Evolutionary conservation across 2,113 vertebrate species (phyloP), one percentile per base, ranked within the genome.

Genomic region (Myotis yumanensis): DNA sequence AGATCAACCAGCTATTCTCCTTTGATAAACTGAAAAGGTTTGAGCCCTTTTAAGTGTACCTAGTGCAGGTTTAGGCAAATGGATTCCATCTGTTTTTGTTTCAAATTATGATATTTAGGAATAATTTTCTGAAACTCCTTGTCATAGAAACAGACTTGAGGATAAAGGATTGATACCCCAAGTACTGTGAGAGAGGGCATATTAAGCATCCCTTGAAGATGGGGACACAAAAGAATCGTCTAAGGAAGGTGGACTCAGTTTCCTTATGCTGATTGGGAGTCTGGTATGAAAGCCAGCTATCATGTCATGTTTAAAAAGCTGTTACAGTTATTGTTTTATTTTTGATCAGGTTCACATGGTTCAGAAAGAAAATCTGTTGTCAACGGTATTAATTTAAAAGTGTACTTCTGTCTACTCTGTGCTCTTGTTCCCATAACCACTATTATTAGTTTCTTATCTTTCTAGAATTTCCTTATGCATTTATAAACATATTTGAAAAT

Each of bases 391-490:
- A 40, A 59, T 86, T 93, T 86, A 75, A 9, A 88, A 72, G 86
- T 48, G 28, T 23, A 17, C 54, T 43, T 46, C 51, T 64, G 3
- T 68, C 28, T 3, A 43, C 9, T 86, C 23, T 80, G 62, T 93
- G 64, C 17, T 9, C 71, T 37, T 12, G 1, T 64, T 30, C 48
- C 28, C 35, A 30, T 11, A 62, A 7, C 52, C 35, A 28, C 18
- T 54, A 11, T 91, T 66, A 57, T 25, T 94, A 66, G 28, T 79
- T 96, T 85, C 69, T 81, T 84, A 28, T 59, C 37, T 89, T 89
- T 88, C 43, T 83, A 95, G 64, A 75, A 69, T 92, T 95, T 87
- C 43, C 52, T 30, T 75, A 37, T 51, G 37, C n/a, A 37, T 75
- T 92, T 75, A 71, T 94, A 68, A 43, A 92, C 25, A 77, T 23